phyloP scores from a whole-genome alignment of 2,797 vertebrate genomes.

The Phoebastria nigripes region DNA sequence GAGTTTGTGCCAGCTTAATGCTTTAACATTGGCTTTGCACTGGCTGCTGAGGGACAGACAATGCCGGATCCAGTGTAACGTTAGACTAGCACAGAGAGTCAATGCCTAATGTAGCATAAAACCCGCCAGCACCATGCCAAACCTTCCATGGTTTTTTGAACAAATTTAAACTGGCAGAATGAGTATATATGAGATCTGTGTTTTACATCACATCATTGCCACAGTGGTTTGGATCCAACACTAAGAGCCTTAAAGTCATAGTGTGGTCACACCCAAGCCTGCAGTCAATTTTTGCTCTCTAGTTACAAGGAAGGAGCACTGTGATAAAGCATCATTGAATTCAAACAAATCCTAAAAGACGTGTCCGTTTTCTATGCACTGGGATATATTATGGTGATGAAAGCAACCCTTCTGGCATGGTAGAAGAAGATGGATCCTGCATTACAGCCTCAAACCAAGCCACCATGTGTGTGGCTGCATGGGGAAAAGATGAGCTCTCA shows the following conservation, averaged over 20 bases:
- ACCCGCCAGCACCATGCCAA: background rate
- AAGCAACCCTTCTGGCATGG: background rate
- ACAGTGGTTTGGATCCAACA: background rate
- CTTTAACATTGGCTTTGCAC: background rate
- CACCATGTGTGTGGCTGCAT: fast-evolving
- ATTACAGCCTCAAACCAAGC: background rate
- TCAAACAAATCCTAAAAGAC: background rate
- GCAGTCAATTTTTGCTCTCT: background rate
- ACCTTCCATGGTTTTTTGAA: background rate
- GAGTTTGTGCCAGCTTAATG: background rate
- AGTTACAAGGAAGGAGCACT: background rate
- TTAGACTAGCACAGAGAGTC: background rate
- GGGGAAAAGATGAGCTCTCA: background rate
- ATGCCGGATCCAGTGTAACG: background rate
- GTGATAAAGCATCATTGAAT: background rate
- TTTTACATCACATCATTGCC: background rate
- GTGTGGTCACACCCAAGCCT: background rate
- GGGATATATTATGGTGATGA: background rate
- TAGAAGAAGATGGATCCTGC: background rate
- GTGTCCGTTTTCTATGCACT: fast-evolving
- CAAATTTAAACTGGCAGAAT: background rate
- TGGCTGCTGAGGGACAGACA: background rate
- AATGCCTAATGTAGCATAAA: background rate
- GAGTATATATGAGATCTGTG: background rate
- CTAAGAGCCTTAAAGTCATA: background rate